Evolutionary conservation across 2,113 vertebrate genomes (phyloP).

Genomic region (Hypanus sabinus): DNA sequence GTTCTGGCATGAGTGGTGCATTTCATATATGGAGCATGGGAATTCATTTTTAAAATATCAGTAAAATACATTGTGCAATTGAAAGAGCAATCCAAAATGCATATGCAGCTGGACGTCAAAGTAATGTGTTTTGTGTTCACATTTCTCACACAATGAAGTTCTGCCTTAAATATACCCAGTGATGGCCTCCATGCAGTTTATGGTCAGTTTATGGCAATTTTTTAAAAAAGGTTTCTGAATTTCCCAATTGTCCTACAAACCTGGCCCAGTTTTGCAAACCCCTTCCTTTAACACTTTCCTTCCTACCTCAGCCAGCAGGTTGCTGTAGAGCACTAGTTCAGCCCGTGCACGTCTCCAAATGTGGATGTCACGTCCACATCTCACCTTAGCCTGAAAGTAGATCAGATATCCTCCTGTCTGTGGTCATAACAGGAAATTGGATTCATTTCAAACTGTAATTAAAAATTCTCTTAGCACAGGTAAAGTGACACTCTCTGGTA

Average conservation of each 20-base stretch:
- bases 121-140: neutral
- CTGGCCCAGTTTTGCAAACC: neutral
- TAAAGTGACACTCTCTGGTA: neutral
- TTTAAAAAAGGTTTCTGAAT: neutral
- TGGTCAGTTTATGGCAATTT: too few relatives aligned
- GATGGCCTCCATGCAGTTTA: neutral
- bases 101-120: neutral
- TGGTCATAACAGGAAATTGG: neutral
- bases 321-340: neutral
- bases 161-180: too few relatives aligned
- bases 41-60: too few relatives aligned
- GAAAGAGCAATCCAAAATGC: neutral
- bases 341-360: neutral
- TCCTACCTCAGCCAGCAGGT: neutral
- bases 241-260: neutral
- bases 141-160: neutral
- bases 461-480: neutral
- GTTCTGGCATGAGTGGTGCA: too few relatives aligned
- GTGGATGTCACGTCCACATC: too few relatives aligned
- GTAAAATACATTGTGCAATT: neutral
- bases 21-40: too few relatives aligned
- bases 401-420: neutral
- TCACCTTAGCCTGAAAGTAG: neutral
- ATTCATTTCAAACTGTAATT: neutral
- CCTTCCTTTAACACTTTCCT: neutral